Evolutionary conservation across 2,888 invertebrate species (phyloP), one percentile per base, ranked within the genome.

Genomic region (Ommatoiulus sabulosus): DNA sequence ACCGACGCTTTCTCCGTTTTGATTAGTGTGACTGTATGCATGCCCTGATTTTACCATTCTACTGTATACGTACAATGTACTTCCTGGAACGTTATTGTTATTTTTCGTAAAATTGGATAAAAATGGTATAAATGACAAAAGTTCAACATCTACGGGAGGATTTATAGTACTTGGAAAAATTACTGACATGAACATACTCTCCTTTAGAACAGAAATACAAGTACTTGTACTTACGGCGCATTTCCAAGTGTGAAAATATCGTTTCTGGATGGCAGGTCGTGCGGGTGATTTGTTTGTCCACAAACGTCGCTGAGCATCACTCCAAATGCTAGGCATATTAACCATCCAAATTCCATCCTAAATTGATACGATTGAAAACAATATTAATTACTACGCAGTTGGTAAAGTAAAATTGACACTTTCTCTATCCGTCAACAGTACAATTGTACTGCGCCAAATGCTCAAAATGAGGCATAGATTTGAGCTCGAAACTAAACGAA

Each of bases 331-430:
- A 80, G 80, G 80, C 35, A 80, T 3, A 80, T 80, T 80, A 80
- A 80, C 35, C 80, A 35, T 80, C 80, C 80, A 15, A 80, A 12
- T 80, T 80, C 80, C 80, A 80, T 80, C 80, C 80, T 80, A 80
- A 72, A 43, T 80, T 24, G 4, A 80, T 52, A 52, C 15, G 52
- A 52, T 52, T 10, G 52, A 5, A 52, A 12, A 52, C 12, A 52
- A 52, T 15, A 5, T 17, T 17, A 15, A 52, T 52, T 17, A 80
- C 15, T 80, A 2, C 12, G 35, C 15, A 35, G n/a, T n/a, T 57
- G 17, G n/a, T 4, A n/a, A 35, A 35, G 35, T 35, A 35, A 35
- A 35, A 6, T n/a, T 0, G n/a, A 57, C 4, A 5, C 1, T 57
- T 12, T 12, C 57, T 52, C 4, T 52, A 57, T 57, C 7, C n/a